Conservation (phyloP, 2,888 invertebrate species). For the Pristionchus fissidentatus region DNA sequence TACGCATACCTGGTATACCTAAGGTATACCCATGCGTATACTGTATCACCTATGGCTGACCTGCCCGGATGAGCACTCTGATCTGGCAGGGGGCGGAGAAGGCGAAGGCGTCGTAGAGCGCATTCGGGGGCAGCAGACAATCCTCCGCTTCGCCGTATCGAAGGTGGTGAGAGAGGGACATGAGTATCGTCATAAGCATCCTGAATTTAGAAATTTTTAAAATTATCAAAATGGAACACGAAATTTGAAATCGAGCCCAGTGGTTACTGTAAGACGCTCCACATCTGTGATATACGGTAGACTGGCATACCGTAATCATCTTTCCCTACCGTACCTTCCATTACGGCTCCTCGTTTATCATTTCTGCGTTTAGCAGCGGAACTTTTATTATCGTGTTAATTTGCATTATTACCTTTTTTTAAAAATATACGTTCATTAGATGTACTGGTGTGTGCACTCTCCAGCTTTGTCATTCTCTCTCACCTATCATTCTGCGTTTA, state of each 20-base stretch:
- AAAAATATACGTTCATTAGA: too few relatives aligned
- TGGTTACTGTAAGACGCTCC: too few relatives aligned
- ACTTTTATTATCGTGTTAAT: too few relatives aligned
- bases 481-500: too few relatives aligned
- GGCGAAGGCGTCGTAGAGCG: slow-evolving; percentile 4
- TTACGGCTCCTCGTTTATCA: too few relatives aligned
- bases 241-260: too few relatives aligned
- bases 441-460: too few relatives aligned
- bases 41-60: neutral
- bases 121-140: neutral
- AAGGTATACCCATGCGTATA: neutral
- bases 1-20: too few relatives aligned
- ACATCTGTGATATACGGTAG: neutral
- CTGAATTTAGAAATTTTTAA: neutral
- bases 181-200: neutral
- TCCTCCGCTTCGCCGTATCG: neutral
- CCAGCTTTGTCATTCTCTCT: too few relatives aligned
- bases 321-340: neutral
- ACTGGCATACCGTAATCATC: neutral
- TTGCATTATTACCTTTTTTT: too few relatives aligned
- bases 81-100: slow-evolving; percentile 26
- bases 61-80: slow-evolving; percentile 10
- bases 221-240: too few relatives aligned
- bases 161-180: neutral
- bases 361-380: too few relatives aligned